A percentile compares a stretch with the other conserved stretches of the same genome.
Conservation (phyloP, 2,113 vertebrate genomes). For the Thermophis baileyi region DNA sequence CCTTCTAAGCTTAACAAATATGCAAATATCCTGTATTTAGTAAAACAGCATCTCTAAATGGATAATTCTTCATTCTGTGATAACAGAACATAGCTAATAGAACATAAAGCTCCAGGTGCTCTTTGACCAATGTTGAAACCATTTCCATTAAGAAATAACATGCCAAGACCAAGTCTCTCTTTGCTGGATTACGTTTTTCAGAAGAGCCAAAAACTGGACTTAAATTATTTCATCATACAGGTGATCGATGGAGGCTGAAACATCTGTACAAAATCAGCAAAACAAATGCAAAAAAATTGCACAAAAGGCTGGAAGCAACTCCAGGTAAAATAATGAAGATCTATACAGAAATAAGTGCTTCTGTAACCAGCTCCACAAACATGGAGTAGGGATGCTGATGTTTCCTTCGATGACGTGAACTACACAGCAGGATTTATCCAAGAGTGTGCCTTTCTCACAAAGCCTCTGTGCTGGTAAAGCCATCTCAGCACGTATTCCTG, state of each 20-base stretch:
- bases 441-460: conserved; percentile 59
- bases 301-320: background rate
- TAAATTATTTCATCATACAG: background rate
- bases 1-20: conserved; percentile 12
- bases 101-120: background rate
- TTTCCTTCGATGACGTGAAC: conserved; percentile 46
- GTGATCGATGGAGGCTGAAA: background rate
- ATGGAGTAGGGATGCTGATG: background rate
- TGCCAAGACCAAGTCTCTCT: background rate
- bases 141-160: background rate
- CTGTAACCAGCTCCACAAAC: background rate
- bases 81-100: background rate
- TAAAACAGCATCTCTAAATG: background rate
- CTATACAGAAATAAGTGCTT: background rate
- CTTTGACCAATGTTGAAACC: background rate
- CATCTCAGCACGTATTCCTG: conserved; percentile 52
- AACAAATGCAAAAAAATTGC: background rate
- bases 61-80: background rate
- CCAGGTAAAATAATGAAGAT: background rate
- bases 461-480: conserved; percentile 43
- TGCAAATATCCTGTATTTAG: background rate
- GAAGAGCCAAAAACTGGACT: background rate
- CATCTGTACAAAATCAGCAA: background rate
- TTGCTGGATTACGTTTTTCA: background rate
- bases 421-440: conserved; percentile 56